Evolutionary conservation across 1,140 invertebrate genomes (phyloP), one percentile per base, ranked within the genome.

Genomic region (Cephus cinctus): DNA sequence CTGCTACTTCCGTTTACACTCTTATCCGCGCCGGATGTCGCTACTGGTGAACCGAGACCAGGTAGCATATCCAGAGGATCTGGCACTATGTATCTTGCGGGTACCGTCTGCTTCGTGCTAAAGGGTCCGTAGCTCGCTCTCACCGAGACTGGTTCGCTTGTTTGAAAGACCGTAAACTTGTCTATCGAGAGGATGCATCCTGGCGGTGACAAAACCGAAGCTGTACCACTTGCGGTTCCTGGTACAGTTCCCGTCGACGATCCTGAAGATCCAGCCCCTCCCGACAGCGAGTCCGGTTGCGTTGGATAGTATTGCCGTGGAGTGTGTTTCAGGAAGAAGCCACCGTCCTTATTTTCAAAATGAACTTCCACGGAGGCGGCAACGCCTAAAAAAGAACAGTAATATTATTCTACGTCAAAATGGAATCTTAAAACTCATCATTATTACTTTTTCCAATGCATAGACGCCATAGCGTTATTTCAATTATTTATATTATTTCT

Each of bases 21-120:
- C n/a, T n/a, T n/a, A n/a, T n/a, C n/a, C n/a, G n/a, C n/a, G n/a
- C n/a, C n/a, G n/a, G n/a, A n/a, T n/a, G n/a, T n/a, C n/a, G n/a
- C n/a, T n/a, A n/a, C n/a, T n/a, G n/a, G n/a, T n/a, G n/a, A n/a
- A n/a, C n/a, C n/a, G n/a, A n/a, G 65, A 1, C 58, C 59, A 1
- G 71, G 72, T 3, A 76, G 52, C 9, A 70, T 64, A 48, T 84
- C 86, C 50, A 89, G 71, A 0, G 87, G 85, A 67, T 91, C 89
- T 0, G 89, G 89, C 9, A 92, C 87, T 46, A 91, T 83, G 60
- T 90, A 90, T n/a, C 89, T 78, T 0, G 90, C 89, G n/a, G 91
- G 91, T 11, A 95, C 90, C 1, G 90, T 94, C 73, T 95, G 91
- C 62, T 94, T 94, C 20, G 91, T 94, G 51, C 89, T 92, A 75